Base-by-base conservation (phyloP, 2,797 vertebrate species). In the Holocentrus rufus region DNA sequence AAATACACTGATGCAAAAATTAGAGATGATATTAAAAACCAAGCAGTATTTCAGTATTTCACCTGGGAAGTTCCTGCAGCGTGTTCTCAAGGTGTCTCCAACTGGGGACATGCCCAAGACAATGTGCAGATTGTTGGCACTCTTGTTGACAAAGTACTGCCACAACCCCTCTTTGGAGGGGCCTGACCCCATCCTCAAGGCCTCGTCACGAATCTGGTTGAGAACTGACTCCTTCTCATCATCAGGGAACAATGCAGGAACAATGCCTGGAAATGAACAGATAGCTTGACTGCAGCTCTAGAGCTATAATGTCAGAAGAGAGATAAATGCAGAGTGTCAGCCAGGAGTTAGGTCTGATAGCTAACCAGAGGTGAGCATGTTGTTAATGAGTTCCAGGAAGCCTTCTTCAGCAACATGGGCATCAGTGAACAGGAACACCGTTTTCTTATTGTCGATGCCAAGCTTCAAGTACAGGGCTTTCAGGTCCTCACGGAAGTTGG, bases 1-100 rank as follows among this genome's bases (percentile, higher is more conserved):
- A 70, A 67, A 62, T n/a, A 20, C 57, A 59, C 47, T 10, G 3
- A n/a, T 13, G 17, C n/a, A n/a, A 7, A 46, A 47, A 68, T 20
- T 27, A 17, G 7, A 60, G 46, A 68, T 39, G 1, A 23, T 60
- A 20, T 50, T 50, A 8, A 23, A 47, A 74, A 46, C 44, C 36
- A 39, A 17, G 44, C 15, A 17, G 44, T 46, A 15, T 72, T 52
- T 79, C 15, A 17, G 44, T 46, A 15, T 72, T 52, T 79, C 84
- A 99, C 98, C 98, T 95, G 97, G 98, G 69, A 99, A 99, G 87
- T 99, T 98, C 66, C 97, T 94, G 91, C 98, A 99, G 81, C 97
- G 95, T 0, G 91, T 97, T 88, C 96, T 94, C 77, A 99, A 85
- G 9, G 90, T 93, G 5, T 98, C 97, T 44, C 97, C 98, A 5